These are phyloP conservation scores for Sternotherus odoratus DNA, from an alignment of 2,797 vertebrate species.

Conservation along the genomic window DNA sequence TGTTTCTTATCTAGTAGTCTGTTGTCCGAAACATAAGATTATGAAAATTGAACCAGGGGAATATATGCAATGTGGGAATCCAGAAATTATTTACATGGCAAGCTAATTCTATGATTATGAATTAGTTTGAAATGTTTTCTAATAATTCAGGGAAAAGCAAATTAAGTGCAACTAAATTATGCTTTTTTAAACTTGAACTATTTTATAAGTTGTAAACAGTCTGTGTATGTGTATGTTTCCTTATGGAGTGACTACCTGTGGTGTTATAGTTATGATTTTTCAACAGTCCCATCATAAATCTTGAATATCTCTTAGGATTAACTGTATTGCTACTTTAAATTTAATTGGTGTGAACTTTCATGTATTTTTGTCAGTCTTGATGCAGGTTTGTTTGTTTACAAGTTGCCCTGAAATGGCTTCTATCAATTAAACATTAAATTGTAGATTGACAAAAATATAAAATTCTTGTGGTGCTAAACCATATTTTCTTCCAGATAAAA, in stretches of 20 bases:
- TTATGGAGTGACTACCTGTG: neutral
- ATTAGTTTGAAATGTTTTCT: slow-evolving; percentile 67
- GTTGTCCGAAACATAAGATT: slow-evolving; percentile 61
- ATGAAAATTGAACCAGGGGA: slow-evolving; percentile 67
- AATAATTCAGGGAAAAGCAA: slow-evolving; percentile 47
- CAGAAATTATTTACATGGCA: slow-evolving; percentile 58
- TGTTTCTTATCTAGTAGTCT: slow-evolving; percentile 65
- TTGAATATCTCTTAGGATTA: rapidly evolving
- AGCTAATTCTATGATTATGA: slow-evolving; percentile 58
- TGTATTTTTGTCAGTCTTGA: neutral
- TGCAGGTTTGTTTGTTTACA: neutral
- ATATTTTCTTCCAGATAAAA: neutral
- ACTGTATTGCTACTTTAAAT: rapidly evolving
- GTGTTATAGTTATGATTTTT: neutral
- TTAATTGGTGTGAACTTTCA: neutral
- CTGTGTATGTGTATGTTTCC: neutral
- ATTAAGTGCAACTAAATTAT: slow-evolving; percentile 29
- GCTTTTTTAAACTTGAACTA: neutral
- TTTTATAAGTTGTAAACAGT: neutral
- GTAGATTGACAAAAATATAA: no score
- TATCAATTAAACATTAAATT: no score
- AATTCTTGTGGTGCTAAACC: no score
- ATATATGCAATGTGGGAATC: slow-evolving; percentile 58
- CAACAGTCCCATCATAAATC: neutral
- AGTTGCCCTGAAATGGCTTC: neutral